Evolutionary conservation across 2,888 invertebrate genomes (phyloP).

Genomic region (Acronicta aceris): DNA sequence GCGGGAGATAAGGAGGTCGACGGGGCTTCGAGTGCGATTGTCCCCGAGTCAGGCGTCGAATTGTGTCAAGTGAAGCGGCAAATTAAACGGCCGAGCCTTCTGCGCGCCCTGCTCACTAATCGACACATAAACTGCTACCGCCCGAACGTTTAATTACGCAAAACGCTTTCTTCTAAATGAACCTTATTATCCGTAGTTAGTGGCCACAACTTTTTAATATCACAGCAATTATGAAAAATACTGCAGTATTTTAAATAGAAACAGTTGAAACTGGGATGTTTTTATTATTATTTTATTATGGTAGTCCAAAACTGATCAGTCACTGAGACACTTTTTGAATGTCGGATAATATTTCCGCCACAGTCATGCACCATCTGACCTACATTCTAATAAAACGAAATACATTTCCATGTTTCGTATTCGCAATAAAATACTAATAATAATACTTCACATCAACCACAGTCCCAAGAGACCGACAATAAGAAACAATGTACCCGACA

Average conservation of each 20-base stretch:
- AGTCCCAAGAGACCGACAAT: constrained; percentile 50
- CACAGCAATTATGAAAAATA: neutral
- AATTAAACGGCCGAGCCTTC: constrained; percentile 89
- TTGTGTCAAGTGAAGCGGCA: constrained; percentile 90
- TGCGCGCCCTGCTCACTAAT: constrained; percentile 86
- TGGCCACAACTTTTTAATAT: constrained; percentile 24
- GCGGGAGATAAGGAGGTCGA: constrained; percentile 89
- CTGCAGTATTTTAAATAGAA: neutral
- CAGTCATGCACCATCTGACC: constrained; percentile 45
- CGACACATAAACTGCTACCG: constrained; percentile 86
- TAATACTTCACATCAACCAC: constrained; percentile 55
- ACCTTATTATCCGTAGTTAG: constrained; percentile 52
- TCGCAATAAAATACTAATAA: constrained; percentile 58
- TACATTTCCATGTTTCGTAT: constrained; percentile 46
- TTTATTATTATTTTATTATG: neutral
- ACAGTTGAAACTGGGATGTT: neutral
- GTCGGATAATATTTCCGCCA: constrained; percentile 39
- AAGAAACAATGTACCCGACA: constrained; percentile 55
- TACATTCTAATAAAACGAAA: constrained; percentile 51
- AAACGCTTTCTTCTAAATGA: constrained; percentile 76
- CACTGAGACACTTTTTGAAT: constrained; percentile 32
- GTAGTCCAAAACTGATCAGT: constrained; percentile 8
- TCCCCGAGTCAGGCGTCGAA: constrained; percentile 89
- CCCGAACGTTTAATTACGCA: constrained; percentile 85
- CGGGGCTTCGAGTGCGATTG: constrained; percentile 89